Percentiles rank a stretch among this genome's conserved stretches.
phyloP scores from a whole-genome alignment of 2,797 vertebrate genomes.

The Phoeniculus purpureus region DNA sequence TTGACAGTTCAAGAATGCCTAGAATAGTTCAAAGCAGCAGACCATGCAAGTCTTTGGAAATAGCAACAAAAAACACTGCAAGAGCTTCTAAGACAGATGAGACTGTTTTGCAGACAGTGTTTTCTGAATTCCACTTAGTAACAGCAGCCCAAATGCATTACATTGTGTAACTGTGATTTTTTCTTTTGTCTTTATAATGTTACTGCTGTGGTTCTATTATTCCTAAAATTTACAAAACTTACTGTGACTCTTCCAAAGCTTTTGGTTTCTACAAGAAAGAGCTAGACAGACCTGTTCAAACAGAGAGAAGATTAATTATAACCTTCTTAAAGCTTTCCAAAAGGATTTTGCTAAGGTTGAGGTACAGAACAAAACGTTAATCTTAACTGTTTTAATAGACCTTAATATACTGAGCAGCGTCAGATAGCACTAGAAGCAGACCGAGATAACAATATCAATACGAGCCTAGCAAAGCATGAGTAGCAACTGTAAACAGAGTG shows the following conservation, averaged over 20 bases:
- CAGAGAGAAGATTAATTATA: not conserved
- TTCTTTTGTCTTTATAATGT: not conserved
- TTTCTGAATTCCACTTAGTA: not conserved
- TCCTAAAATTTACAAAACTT: not conserved
- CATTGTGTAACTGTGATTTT: not conserved
- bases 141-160: not conserved
- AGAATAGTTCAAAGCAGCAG: not conserved
- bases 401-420: not conserved
- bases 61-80: not conserved
- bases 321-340: not conserved
- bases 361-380: not conserved
- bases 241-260: not conserved
- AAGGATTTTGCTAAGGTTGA: conserved; percentile 3
- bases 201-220: not conserved
- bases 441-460: not conserved
- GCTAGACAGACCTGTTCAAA: not conserved
- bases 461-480: not conserved
- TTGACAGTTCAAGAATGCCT: not conserved
- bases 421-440: not conserved
- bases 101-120: not conserved
- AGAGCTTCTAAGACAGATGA: not conserved
- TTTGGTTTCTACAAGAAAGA: not conserved
- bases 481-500: not conserved
- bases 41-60: not conserved
- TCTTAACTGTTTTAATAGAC: not conserved